Conservation (phyloP, 2,113 vertebrate genomes). For the Pimephales promelas region DNA sequence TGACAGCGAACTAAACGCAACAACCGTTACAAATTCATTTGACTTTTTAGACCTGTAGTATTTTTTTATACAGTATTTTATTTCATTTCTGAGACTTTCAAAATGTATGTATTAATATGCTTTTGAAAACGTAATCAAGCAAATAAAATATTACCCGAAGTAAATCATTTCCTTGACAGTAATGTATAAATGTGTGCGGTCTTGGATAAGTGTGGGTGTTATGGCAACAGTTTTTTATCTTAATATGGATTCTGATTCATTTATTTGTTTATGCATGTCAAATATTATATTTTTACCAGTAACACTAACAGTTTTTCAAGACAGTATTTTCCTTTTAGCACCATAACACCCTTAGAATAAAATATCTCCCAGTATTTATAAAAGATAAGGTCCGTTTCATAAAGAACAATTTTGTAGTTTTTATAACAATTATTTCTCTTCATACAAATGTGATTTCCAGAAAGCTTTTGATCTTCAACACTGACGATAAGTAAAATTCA, state of each 20-base stretch:
- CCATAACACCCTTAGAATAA: neutral
- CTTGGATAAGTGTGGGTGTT: neutral
- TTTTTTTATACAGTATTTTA: conserved; percentile 66
- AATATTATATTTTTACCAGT: neutral
- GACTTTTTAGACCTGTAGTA: conserved; percentile 60
- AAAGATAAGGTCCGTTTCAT: too few species aligned
- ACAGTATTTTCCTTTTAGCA: too few species aligned
- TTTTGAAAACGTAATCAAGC: conserved; percentile 70
- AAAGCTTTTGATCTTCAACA: neutral
- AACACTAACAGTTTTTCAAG: too few species aligned
- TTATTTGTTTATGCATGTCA: neutral
- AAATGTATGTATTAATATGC: conserved; percentile 58
- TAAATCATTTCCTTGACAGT: conserved; percentile 62
- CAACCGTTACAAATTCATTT: conserved; percentile 47
- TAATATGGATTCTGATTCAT: neutral
- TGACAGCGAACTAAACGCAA: conserved; percentile 69
- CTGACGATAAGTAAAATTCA: neutral
- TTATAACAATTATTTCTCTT: too few species aligned
- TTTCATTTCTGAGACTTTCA: conserved; percentile 62
- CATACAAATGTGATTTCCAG: too few species aligned
- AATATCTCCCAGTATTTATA: too few species aligned
- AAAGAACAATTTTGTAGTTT: too few species aligned
- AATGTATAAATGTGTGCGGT: neutral
- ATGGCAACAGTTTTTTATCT: neutral
- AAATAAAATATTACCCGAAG: conserved; percentile 71